These are phyloP conservation scores for Pseudochirops corinnae DNA, from an alignment of 2,797 vertebrate genomes.

Conservation along the genomic window DNA sequence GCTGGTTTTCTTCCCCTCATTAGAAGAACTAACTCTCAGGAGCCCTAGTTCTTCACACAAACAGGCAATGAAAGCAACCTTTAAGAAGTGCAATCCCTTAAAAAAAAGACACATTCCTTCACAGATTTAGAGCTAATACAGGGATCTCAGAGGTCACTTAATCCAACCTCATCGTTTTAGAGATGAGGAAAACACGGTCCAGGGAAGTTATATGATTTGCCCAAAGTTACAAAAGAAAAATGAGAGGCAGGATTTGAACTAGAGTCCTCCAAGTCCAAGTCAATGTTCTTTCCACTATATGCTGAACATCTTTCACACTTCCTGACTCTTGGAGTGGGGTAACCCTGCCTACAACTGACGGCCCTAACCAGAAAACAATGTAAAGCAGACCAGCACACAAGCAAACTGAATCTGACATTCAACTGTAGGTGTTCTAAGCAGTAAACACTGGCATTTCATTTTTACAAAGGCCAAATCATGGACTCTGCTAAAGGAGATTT, in stretches of 20 bases:
- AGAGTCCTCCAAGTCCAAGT: background rate
- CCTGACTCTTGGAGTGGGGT: constrained; percentile 23
- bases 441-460: constrained; percentile 55
- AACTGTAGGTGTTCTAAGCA: constrained; percentile 57
- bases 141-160: background rate
- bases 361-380: background rate
- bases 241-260: background rate
- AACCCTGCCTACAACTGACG: background rate
- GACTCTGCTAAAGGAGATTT: constrained; percentile 29
- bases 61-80: constrained; percentile 43
- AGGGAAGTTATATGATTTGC: background rate
- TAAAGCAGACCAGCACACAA: constrained; percentile 18
- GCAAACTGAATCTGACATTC: constrained; percentile 38
- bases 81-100: constrained; percentile 16
- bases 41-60: background rate
- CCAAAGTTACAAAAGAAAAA: background rate
- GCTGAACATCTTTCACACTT: constrained; percentile 7
- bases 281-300: background rate
- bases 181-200: background rate
- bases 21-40: background rate
- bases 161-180: background rate
- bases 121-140: background rate
- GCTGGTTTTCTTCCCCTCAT: background rate
- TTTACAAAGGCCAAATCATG: constrained; percentile 66
- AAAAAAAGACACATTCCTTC: constrained; percentile 11